phyloP scores from a whole-genome alignment of 30 jellyfish, hydroid and myxozoan genomes.

The Haliclystus octoradiatus region DNA sequence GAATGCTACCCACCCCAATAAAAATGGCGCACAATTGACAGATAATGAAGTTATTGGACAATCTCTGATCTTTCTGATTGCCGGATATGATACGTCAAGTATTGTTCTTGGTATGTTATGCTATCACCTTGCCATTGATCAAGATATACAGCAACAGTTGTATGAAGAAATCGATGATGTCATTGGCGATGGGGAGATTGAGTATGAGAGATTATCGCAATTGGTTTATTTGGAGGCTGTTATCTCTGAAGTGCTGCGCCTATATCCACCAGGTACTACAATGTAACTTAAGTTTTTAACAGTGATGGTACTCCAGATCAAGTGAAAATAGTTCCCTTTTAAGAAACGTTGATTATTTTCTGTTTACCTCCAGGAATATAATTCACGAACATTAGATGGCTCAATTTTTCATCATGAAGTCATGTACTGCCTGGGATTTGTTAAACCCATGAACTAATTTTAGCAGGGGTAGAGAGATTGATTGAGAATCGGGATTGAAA shows the following conservation, averaged over 20 bases:
- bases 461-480: no score
- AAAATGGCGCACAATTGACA: constrained; percentile 31
- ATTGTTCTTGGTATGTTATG: constrained; percentile 20
- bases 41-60: constrained; percentile 38
- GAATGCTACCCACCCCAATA: constrained; percentile 30
- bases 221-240: constrained; percentile 53
- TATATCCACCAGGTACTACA: constrained; percentile 43
- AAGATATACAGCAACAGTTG: constrained; percentile 39
- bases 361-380: no score
- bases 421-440: no score
- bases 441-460: no score
- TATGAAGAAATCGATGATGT: constrained; percentile 25
- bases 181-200: constrained; percentile 5
- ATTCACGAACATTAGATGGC: no score
- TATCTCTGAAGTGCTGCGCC: constrained; percentile 39
- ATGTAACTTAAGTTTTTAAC: not conserved
- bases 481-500: no score
- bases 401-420: no score
- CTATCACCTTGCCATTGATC: constrained; percentile 35
- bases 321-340: no score
- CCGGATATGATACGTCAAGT: constrained; percentile 58
- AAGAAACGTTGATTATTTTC: no score
- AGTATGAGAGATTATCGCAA: constrained; percentile 26
- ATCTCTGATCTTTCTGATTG: constrained; percentile 32
- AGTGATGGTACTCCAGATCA: no score